These are phyloP conservation scores for Drosophila buzzatii DNA, from an alignment of 2,888 invertebrate species.

Conservation along the genomic window DNA sequence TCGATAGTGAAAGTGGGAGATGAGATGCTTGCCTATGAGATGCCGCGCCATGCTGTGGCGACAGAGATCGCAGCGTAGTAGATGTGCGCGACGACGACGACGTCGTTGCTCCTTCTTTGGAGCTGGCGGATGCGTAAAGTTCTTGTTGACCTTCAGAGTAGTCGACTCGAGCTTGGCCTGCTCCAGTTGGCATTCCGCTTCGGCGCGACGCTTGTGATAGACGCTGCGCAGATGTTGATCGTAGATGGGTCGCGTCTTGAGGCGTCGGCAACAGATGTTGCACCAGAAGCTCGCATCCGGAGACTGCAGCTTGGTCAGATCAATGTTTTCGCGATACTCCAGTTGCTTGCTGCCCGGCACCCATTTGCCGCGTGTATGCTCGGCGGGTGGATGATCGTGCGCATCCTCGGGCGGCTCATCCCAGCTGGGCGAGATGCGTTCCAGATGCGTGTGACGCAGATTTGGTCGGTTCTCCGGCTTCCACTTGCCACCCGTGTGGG, in stretches of 20 bases:
- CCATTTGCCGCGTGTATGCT: conserved; percentile 92
- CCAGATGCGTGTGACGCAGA: conserved; percentile 69
- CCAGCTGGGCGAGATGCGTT: conserved; percentile 86
- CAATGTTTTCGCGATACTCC: conserved; percentile 85
- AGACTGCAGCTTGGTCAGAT: conserved; percentile 65
- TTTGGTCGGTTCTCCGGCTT: conserved; percentile 87
- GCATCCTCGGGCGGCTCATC: conserved; percentile 85
- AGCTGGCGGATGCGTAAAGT: conserved; percentile 27
- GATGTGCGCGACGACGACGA: conserved; percentile 86
- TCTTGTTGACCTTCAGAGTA: conserved; percentile 41
- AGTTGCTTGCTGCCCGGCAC: conserved; percentile 89
- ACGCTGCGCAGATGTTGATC: conserved; percentile 91
- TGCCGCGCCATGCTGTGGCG: conserved; percentile 89
- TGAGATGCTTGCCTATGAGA: conserved; percentile 93
- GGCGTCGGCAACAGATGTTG: conserved; percentile 91
- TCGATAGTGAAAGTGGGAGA: conserved; percentile 93
- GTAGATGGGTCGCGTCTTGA: conserved; percentile 91
- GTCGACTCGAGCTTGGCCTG: conserved; percentile 85
- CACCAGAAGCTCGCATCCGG: conserved; percentile 88
- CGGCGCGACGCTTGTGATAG: conserved; percentile 89
- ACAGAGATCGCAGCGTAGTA: conserved; percentile 90
- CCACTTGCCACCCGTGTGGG: conserved; percentile 91
- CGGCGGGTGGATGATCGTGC: conserved; percentile 87
- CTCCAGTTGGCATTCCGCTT: conserved; percentile 90
- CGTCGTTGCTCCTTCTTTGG: conserved; percentile 9